phyloP scores from a whole-genome alignment of 2,797 vertebrate genomes.

The Gila robusta region DNA sequence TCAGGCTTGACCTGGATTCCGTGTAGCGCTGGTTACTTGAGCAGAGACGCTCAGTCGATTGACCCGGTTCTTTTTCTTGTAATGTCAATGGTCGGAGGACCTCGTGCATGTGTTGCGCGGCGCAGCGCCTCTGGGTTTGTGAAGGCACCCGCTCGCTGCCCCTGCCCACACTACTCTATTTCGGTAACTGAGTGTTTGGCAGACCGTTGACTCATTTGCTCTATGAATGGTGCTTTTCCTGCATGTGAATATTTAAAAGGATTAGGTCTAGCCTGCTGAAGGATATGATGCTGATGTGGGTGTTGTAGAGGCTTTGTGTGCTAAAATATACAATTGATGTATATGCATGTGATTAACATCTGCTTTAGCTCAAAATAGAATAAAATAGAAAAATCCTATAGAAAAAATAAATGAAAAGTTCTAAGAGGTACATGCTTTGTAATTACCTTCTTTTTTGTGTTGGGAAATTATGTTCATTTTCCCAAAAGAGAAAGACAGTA shows the following conservation, averaged over 20 bases:
- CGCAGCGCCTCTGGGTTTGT: slow-evolving; percentile 36
- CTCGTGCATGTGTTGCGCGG: not conserved
- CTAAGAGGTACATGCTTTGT: not conserved
- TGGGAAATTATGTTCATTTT: not conserved
- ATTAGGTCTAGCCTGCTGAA: slow-evolving; percentile 39
- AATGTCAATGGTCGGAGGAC: slow-evolving; percentile 22
- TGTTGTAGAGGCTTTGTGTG: slow-evolving; percentile 30
- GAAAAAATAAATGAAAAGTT: not conserved
- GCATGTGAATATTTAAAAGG: slow-evolving; percentile 41
- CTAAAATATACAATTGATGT: slow-evolving; percentile 1
- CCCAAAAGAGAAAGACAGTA: not conserved
- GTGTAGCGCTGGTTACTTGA: slow-evolving; percentile 13
- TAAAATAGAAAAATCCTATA: not conserved
- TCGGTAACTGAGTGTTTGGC: slow-evolving; percentile 37
- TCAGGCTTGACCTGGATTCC: slow-evolving; percentile 54
- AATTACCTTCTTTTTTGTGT: not conserved
- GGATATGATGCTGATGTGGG: slow-evolving; percentile 34
- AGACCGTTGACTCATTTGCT: slow-evolving; percentile 38
- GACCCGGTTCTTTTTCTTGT: slow-evolving; percentile 38
- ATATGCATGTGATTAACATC: not conserved
- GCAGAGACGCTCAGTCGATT: slow-evolving; percentile 12
- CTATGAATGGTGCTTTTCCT: slow-evolving; percentile 38
- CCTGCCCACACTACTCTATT: slow-evolving; percentile 49
- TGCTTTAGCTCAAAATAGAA: not conserved
- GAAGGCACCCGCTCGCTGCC: slow-evolving; percentile 21